Percentiles rank a stretch among this genome's conserved stretches.
These are phyloP conservation scores for Pantherophis alleghaniensis DNA, from an alignment of 2,797 vertebrate species.

Conservation along the genomic window DNA sequence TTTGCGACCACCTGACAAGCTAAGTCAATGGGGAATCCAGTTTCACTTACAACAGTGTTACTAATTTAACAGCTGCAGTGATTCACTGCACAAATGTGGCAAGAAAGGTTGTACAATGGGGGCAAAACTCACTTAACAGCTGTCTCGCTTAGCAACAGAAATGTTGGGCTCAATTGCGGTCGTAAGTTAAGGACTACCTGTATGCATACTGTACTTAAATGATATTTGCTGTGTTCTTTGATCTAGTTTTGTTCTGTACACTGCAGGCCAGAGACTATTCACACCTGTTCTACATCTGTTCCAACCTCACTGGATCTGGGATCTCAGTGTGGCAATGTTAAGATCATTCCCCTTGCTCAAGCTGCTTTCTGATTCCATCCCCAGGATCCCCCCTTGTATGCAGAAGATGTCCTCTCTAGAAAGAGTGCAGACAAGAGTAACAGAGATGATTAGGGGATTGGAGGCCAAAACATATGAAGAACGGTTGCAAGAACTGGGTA, in stretches of 20 bases:
- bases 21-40: neutral
- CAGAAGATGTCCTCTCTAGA: neutral
- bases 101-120: neutral
- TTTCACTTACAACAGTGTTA: neutral
- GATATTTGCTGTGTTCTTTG: neutral
- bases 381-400: fast-evolving
- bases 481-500: neutral
- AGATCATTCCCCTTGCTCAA: neutral
- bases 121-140: neutral
- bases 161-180: neutral
- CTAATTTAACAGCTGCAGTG: neutral
- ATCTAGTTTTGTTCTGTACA: neutral
- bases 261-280: neutral
- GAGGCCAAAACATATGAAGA: neutral
- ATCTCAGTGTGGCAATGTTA: neutral
- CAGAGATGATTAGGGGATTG: neutral
- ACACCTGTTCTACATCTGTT: too few relatives aligned
- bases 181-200: neutral
- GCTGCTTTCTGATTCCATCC: neutral
- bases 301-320: neutral
- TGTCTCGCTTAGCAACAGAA: neutral
- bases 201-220: neutral
- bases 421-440: neutral
- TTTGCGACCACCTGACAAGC: neutral
- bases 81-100: neutral